Percentiles rank a stretch among this genome's conserved stretches.
Evolutionary conservation across 2,797 vertebrate species (phyloP).

Genomic region (Cetoscarus ocellatus): DNA sequence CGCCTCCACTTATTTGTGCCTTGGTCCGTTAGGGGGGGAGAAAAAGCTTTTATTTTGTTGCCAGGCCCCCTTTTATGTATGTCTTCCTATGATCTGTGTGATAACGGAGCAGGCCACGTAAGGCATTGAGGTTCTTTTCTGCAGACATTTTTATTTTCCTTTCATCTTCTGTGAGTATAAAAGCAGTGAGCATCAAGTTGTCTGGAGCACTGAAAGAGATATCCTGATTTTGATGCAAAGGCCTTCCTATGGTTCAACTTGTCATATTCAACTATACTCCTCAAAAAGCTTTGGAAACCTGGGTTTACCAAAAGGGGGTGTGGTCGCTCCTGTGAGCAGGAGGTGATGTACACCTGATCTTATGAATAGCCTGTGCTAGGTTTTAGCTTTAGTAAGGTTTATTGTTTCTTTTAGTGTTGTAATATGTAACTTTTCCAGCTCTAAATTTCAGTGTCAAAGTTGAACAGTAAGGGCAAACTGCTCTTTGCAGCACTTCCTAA

Average conservation of each 20-base stretch:
- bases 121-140: conserved; percentile 59
- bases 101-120: conserved; percentile 51
- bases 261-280: too few species aligned
- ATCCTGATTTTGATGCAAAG: conserved; percentile 60
- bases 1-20: conserved; percentile 57
- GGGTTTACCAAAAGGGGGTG: too few species aligned
- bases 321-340: too few species aligned
- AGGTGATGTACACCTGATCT: too few species aligned
- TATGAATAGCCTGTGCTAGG: too few species aligned
- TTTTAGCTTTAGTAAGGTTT: too few species aligned
- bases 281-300: too few species aligned
- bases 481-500: too few species aligned
- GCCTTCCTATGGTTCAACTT: conserved; percentile 10
- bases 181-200: conserved; percentile 59
- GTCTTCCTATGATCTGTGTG: conserved; percentile 63
- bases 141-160: conserved; percentile 55
- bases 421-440: too few species aligned
- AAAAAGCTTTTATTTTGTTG: conserved; percentile 53
- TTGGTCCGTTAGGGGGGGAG: conserved; percentile 13
- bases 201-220: conserved; percentile 51
- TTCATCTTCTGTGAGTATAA: conserved; percentile 71
- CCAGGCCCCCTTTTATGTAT: conserved; percentile 47
- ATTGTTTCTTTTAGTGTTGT: too few species aligned
- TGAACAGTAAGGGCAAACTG: too few species aligned
- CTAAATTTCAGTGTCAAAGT: too few species aligned